Percentiles rank a stretch among this genome's conserved stretches.
Evolutionary conservation across 2,797 vertebrate species (phyloP).

Genomic region (Sebastes alutus): DNA sequence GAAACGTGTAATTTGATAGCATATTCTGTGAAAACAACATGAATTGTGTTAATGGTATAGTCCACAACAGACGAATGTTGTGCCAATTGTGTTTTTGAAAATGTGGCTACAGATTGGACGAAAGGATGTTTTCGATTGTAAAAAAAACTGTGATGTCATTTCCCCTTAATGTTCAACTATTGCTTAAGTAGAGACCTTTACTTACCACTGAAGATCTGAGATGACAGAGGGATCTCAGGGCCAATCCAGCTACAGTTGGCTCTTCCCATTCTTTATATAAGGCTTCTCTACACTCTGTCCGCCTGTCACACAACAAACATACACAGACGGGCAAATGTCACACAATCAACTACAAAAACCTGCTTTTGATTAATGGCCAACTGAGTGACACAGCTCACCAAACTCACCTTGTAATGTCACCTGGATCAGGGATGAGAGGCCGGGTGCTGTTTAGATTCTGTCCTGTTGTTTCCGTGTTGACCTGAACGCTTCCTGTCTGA

Average conservation of each 20-base stretch:
- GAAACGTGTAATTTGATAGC: no score
- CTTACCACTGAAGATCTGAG: constrained; percentile 82
- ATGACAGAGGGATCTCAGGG: constrained; percentile 82
- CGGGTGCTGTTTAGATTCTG: not conserved
- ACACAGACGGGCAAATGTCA: not conserved
- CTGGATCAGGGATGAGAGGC: not conserved
- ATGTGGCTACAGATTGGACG: not conserved
- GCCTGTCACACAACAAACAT: not conserved
- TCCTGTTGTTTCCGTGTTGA: constrained; percentile 29
- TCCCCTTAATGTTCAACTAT: not conserved
- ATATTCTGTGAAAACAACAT: not conserved
- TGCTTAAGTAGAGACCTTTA: not conserved
- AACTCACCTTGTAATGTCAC: not conserved
- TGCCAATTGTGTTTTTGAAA: not conserved
- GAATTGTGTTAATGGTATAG: not conserved
- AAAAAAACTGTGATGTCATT: not conserved
- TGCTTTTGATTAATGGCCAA: not conserved
- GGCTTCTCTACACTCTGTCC: not conserved
- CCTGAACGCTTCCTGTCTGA: constrained; percentile 43
- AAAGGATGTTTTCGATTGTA: not conserved
- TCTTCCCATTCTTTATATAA: constrained; percentile 56
- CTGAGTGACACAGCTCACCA: not conserved
- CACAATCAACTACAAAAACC: not conserved
- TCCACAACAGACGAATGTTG: not conserved
- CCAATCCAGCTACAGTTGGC: constrained; percentile 81